Evolutionary conservation across 35 echinoderm and acorn worm species (phyloP).

Genomic region (Acanthaster planci): DNA sequence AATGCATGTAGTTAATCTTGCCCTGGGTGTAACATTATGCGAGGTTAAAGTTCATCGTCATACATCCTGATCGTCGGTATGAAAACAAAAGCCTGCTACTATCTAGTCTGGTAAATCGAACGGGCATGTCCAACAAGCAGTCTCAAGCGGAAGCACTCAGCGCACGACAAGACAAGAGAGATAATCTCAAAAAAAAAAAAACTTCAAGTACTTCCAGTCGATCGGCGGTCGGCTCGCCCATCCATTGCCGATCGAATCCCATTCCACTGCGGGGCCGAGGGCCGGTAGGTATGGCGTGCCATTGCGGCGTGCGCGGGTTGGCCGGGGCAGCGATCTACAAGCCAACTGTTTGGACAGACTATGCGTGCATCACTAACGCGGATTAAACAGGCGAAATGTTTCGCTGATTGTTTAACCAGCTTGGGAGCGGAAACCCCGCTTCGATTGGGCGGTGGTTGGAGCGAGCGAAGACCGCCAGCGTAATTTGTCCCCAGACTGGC

Average conservation of each 20-base stretch:
- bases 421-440: conserved; percentile 16
- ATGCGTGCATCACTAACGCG: conserved; percentile 26
- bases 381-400: conserved; percentile 13
- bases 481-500: not conserved
- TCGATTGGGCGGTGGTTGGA: not conserved
- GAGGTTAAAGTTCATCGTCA: too few species aligned
- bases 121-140: not conserved
- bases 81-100: too few species aligned
- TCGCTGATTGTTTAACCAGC: conserved; percentile 28
- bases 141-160: not conserved
- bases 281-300: too few species aligned
- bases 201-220: conserved; percentile 1
- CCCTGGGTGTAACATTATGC: too few species aligned
- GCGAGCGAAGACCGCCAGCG: not conserved
- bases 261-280: not conserved
- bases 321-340: too few species aligned
- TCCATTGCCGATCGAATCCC: conserved; percentile 23
- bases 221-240: not conserved
- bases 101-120: not conserved
- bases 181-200: not conserved
- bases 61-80: too few species aligned
- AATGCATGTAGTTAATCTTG: too few species aligned
- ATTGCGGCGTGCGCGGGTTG: too few species aligned
- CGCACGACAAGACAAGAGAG: not conserved
- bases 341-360: not conserved